Base-by-base conservation (phyloP, 2,113 vertebrate genomes). In the Diadophis punctatus region DNA sequence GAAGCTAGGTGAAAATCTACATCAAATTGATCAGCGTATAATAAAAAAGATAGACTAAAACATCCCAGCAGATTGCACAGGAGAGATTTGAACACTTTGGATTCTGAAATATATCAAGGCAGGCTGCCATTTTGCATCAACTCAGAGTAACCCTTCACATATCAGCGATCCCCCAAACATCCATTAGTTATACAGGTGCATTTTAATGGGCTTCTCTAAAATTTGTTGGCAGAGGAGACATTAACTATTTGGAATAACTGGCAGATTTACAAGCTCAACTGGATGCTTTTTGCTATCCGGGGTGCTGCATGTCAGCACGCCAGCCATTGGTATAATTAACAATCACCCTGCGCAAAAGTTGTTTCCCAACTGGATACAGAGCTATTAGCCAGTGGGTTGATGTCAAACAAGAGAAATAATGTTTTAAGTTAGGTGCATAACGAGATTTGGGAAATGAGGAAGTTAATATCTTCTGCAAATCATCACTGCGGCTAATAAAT, bases 361-460 rank as follows among this genome's bases (percentile, higher is more conserved):
- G 85, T 49, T 87, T 39, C 90, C 80, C 90, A 86, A 16, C 18
- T 90, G 90, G 56, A 91, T 30, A 25, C 12, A 12, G 25, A 86
- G 49, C 88, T 68, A 34, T 86, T 86, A 80, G 84, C 48, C 74
- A 90, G 39, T 39, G 3, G 14, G 49, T 46, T 63, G 39, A 60
- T 49, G 87, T 84, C 74, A 34, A 93, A 86, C 80, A 87, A 48
- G 74, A 86, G 39, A 86, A 55, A 58, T 53, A 34, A 20, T 91
- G 52, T 49, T 68, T 85, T 80, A 51, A 46, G 30, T 86, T 91
- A 49, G 52, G 85, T 90, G 86, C 68, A 49, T 90, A 90, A 93
- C 86, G 74, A 87, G 49, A 87, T 93, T 87, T 92, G 74, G 49
- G 55, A 43, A 91, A 53, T 11, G 16, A 34, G 27, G 39, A 55